phyloP scores from a whole-genome alignment of 2,113 vertebrate species.

The Brachionichthys hirsutus region DNA sequence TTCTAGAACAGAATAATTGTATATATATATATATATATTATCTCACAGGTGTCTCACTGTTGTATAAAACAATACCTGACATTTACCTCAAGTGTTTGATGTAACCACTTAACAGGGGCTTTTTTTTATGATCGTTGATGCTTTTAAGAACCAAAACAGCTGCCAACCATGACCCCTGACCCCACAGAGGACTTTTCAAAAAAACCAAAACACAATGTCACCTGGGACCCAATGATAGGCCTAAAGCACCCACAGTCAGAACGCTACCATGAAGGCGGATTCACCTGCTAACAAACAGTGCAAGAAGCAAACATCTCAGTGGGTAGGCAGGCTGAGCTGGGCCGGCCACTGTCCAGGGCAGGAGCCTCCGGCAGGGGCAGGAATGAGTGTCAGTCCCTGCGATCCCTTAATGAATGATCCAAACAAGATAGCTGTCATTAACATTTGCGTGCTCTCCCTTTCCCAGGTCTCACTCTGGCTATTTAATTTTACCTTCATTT shows the following conservation, averaged over 20 bases:
- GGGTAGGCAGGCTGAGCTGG: constrained; percentile 49
- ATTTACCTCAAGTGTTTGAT: constrained; percentile 39
- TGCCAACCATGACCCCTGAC: too few relatives aligned
- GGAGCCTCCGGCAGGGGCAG: constrained; percentile 65
- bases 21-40: too few relatives aligned
- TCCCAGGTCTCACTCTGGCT: constrained; percentile 51
- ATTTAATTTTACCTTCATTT: constrained; percentile 75
- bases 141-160: too few relatives aligned
- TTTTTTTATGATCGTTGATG: too few relatives aligned
- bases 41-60: constrained; percentile 40
- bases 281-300: constrained; percentile 30
- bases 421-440: constrained; percentile 72
- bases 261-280: constrained; percentile 2
- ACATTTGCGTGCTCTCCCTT: constrained; percentile 57
- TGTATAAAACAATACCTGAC: constrained; percentile 38
- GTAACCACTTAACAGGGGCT: constrained; percentile 38
- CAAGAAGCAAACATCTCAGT: constrained; percentile 44
- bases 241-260: background rate
- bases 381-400: constrained; percentile 54
- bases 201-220: constrained; percentile 43
- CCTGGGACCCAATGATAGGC: constrained; percentile 9
- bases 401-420: constrained; percentile 72
- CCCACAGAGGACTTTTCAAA: background rate
- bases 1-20: constrained; percentile 35
- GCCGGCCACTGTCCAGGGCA: constrained; percentile 64